These are phyloP conservation scores for Stomatorhinus ivindoensis DNA, from an alignment of 2,113 vertebrate species.

Conservation along the genomic window DNA sequence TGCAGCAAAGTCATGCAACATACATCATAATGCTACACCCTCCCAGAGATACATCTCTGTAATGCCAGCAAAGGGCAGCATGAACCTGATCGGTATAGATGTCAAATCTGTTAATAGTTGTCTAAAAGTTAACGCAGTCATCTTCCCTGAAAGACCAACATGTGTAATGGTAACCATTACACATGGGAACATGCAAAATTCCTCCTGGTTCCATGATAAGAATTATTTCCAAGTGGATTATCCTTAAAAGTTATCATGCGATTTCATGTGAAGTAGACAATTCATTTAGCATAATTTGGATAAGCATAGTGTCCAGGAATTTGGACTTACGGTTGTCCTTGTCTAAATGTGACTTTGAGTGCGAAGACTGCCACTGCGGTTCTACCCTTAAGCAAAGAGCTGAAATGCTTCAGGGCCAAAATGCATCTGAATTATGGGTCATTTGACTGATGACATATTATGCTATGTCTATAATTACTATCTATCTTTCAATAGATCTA, in stretches of 20 bases:
- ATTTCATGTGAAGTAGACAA: background rate
- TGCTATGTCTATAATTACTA: background rate
- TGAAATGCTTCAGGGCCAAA: background rate
- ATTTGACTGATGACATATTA: background rate
- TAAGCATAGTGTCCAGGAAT: background rate
- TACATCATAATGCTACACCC: background rate
- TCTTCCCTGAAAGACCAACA: background rate
- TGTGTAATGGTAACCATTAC: background rate
- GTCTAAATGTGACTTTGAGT: background rate
- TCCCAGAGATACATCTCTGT: background rate
- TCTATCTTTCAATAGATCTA: background rate
- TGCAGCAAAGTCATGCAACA: background rate
- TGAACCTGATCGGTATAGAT: background rate
- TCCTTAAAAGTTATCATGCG: background rate
- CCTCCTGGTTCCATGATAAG: background rate
- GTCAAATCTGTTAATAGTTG: background rate
- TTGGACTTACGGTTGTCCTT: background rate
- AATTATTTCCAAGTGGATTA: constrained; percentile 1
- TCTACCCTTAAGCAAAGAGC: background rate
- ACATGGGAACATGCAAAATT: background rate
- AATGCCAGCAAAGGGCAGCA: background rate
- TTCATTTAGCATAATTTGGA: background rate
- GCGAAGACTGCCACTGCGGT: background rate
- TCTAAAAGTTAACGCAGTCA: background rate
- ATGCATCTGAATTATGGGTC: background rate